phyloP scores from a whole-genome alignment of 1,140 invertebrate species.

The Drosophila teissieri region DNA sequence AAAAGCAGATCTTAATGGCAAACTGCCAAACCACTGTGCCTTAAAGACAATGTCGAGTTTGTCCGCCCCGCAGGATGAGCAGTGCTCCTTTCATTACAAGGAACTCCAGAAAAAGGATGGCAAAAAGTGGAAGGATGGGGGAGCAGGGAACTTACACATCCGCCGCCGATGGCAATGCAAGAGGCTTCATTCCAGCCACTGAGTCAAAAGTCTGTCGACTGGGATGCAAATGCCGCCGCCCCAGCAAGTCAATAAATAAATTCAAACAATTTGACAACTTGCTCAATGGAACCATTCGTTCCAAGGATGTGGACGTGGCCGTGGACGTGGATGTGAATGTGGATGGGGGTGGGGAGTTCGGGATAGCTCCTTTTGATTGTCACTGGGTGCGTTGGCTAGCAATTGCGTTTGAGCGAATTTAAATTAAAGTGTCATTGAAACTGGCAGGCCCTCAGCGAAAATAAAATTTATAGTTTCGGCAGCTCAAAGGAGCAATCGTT shows the following conservation, averaged over 20 bases:
- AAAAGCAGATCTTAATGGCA: no score
- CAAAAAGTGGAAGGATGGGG: background rate
- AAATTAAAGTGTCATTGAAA: constrained; percentile 83
- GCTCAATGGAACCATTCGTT: constrained; percentile 59
- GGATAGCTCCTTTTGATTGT: constrained; percentile 55
- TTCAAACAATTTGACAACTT: constrained; percentile 83
- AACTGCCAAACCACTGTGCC: no score
- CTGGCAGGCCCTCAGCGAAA: constrained; percentile 76
- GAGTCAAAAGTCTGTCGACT: constrained; percentile 72
- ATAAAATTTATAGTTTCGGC: constrained; percentile 82
- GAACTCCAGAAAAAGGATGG: constrained; percentile 2
- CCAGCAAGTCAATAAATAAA: constrained; percentile 80
- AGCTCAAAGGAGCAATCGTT: constrained; percentile 33
- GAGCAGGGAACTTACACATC: constrained; percentile 57
- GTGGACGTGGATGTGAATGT: constrained; percentile 2
- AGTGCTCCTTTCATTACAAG: constrained; percentile 66
- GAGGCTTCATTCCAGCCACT: constrained; percentile 27
- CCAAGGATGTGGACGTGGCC: constrained; percentile 46
- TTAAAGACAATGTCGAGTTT: background rate
- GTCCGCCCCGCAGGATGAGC: constrained; percentile 8
- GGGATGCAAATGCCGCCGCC: constrained; percentile 75
- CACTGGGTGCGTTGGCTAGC: constrained; percentile 71
- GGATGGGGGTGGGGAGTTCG: constrained; percentile 20
- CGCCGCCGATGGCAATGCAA: constrained; percentile 44
- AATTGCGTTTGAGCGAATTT: constrained; percentile 83